These are phyloP conservation scores for Acrocephalus arundinaceus DNA, from an alignment of 2,113 vertebrate genomes.

Conservation along the genomic window DNA sequence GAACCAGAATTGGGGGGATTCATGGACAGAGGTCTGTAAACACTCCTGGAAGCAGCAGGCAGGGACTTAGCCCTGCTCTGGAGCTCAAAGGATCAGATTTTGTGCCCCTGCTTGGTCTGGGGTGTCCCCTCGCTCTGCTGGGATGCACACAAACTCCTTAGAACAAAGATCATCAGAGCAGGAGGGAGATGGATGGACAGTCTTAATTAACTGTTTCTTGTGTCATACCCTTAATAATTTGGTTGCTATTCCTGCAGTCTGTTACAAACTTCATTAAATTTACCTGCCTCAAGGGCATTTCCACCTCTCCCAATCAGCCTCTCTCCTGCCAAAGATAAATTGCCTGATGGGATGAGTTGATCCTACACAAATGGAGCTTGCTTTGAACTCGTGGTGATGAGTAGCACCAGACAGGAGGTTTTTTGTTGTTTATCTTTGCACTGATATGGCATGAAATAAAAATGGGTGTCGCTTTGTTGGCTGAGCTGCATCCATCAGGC, in stretches of 20 bases:
- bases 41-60: background rate
- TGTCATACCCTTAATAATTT: conserved; percentile 42
- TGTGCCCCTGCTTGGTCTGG: background rate
- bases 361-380: background rate
- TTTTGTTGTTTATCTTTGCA: background rate
- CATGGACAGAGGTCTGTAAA: background rate
- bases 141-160: background rate
- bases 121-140: background rate
- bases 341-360: conserved; percentile 6
- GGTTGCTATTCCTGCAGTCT: conserved; percentile 52
- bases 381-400: background rate
- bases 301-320: conserved; percentile 27
- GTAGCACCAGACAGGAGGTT: background rate
- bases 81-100: background rate
- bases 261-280: conserved; percentile 71
- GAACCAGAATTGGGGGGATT: background rate
- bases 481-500: background rate
- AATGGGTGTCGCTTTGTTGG: background rate
- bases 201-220: conserved; percentile 67
- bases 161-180: background rate
- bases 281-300: conserved; percentile 44
- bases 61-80: fast-evolving
- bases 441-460: background rate
- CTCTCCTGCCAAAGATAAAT: conserved; percentile 60
- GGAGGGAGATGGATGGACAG: conserved; percentile 21